Evolutionary conservation across 1,140 invertebrate species (phyloP).

Genomic region (Leguminivora glycinivorella): DNA sequence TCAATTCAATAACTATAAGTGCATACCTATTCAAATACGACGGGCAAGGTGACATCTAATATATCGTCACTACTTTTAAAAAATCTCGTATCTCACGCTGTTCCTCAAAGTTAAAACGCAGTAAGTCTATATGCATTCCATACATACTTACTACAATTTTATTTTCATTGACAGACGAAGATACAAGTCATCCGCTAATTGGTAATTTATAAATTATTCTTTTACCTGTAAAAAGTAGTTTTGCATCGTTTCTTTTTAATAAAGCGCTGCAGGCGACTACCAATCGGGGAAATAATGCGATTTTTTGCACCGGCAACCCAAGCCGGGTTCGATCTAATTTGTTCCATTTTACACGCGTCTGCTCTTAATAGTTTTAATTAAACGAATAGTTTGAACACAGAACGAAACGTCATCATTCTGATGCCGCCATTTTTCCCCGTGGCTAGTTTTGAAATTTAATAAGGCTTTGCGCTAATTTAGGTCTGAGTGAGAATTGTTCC

Average conservation of each 20-base stretch:
- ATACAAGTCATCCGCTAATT: no score
- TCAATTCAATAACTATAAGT: no score
- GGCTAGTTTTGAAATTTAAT: slow-evolving; percentile 21
- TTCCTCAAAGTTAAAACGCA: no score
- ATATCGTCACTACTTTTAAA: no score
- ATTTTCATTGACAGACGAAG: no score
- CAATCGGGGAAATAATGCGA: slow-evolving; percentile 37
- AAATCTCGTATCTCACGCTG: no score
- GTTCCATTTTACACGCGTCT: slow-evolving; percentile 44
- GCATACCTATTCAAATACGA: no score
- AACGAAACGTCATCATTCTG: slow-evolving; percentile 22
- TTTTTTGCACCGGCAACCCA: slow-evolving; percentile 39
- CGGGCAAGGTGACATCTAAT: no score
- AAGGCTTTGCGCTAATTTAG: background rate
- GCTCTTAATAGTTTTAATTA: slow-evolving; percentile 49
- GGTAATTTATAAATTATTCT: background rate
- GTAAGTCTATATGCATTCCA: no score
- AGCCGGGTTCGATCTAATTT: slow-evolving; percentile 46
- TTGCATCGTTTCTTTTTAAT: background rate
- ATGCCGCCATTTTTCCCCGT: background rate
- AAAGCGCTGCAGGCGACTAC: slow-evolving; percentile 19
- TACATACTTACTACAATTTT: no score
- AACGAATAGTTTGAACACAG: slow-evolving; percentile 43
- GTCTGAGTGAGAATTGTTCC: background rate
- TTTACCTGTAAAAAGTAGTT: background rate